Conservation (phyloP, 2,888 invertebrate genomes). For the Harpalus rufipes region DNA sequence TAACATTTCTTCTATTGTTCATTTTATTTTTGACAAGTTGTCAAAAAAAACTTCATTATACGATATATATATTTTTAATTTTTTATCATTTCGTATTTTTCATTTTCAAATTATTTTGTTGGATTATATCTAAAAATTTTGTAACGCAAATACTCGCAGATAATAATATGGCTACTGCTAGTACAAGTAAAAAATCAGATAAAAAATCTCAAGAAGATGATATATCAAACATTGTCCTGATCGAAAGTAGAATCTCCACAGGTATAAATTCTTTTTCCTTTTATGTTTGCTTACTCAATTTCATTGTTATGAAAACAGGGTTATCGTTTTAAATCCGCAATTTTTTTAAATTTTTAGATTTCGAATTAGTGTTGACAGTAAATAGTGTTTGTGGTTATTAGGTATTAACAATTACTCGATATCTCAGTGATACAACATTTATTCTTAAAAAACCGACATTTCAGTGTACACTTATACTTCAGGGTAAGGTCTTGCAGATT, state of each 20-base stretch:
- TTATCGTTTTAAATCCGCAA: neutral
- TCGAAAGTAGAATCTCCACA: conserved; percentile 50
- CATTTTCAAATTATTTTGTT: conserved; percentile 53
- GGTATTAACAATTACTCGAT: too few species aligned
- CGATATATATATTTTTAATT: conserved; percentile 29
- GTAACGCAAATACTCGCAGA: neutral
- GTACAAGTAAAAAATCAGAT: conserved; percentile 57
- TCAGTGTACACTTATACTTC: neutral
- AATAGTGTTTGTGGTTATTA: neutral
- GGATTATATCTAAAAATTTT: neutral
- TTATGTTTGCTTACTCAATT: conserved; percentile 1
- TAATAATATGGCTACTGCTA: conserved; percentile 34
- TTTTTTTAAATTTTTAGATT: conserved; percentile 13
- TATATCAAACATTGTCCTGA: conserved; percentile 45
- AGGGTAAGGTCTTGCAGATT: too few species aligned
- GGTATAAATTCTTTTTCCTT: conserved; percentile 32
- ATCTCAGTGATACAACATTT: neutral
- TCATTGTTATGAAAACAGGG: neutral
- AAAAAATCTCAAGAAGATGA: conserved; percentile 53
- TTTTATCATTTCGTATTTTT: conserved; percentile 24
- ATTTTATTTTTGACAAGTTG: conserved; percentile 39
- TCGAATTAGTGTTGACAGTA: neutral
- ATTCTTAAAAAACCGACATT: neutral
- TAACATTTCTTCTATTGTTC: neutral
- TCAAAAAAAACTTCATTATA: conserved; percentile 52